Conservation (phyloP, 1,140 invertebrate species). For the Ruditapes philippinarum region DNA sequence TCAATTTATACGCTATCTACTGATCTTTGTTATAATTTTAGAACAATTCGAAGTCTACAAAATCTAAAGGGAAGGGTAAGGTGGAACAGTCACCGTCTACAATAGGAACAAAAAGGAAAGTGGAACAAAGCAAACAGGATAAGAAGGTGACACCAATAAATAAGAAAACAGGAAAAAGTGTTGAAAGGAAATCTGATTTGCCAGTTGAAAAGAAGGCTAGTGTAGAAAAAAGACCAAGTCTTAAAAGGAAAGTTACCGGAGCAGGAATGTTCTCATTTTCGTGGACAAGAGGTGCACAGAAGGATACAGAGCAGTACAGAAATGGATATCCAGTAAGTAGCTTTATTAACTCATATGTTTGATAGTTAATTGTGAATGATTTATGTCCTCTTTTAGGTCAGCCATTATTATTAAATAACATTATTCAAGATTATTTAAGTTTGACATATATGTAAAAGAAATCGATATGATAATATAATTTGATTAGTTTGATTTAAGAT, state of each 20-base stretch:
- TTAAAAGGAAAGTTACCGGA: slow-evolving; percentile 45
- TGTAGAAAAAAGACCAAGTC: not conserved
- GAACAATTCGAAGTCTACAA: slow-evolving; percentile 1
- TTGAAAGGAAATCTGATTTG: not conserved
- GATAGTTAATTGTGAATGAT: not conserved
- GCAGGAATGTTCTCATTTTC: slow-evolving; percentile 52
- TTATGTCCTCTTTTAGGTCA: no score
- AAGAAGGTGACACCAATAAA: not conserved
- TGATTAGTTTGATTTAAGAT: no score
- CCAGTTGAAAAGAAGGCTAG: not conserved
- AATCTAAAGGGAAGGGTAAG: not conserved
- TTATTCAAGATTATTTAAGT: no score
- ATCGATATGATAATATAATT: no score
- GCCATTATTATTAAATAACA: not conserved
- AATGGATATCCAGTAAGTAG: slow-evolving; percentile 75
- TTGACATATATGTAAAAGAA: no score
- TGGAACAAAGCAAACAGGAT: not conserved
- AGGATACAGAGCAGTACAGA: slow-evolving; percentile 73
- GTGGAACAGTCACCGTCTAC: not conserved
- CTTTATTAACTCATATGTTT: not conserved
- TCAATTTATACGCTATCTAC: no score
- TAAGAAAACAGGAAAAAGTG: not conserved
- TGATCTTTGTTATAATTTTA: not conserved
- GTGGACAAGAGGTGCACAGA: slow-evolving; percentile 59
- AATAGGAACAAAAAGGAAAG: not conserved